A percentile compares a stretch with the other conserved stretches of the same genome.
Evolutionary conservation across 2,113 vertebrate species (phyloP).

Genomic region (Mormyrus lacerda): DNA sequence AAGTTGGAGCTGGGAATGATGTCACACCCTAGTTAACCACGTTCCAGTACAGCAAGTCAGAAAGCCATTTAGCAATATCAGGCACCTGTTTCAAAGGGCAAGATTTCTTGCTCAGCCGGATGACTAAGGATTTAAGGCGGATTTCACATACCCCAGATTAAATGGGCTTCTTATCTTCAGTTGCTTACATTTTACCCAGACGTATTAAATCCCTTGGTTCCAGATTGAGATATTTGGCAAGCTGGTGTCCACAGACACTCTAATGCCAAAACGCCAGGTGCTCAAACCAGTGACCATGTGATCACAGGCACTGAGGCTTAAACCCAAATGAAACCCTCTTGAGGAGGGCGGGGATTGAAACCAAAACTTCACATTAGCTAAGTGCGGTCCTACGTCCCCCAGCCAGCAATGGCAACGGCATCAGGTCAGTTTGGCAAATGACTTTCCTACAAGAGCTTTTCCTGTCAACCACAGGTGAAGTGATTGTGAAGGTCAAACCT

Average conservation of each 20-base stretch:
- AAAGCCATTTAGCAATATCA: background rate
- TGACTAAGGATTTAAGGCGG: background rate
- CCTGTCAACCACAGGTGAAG: background rate
- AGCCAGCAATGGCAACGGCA: background rate
- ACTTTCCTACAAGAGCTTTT: background rate
- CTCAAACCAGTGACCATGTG: background rate
- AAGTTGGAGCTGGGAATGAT: background rate
- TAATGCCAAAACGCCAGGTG: background rate
- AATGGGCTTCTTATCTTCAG: too few species aligned
- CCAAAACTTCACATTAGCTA: too few species aligned
- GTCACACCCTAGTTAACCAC: background rate
- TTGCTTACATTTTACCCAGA: too few species aligned
- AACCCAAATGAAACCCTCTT: background rate
- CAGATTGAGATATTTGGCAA: too few species aligned
- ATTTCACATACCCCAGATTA: too few species aligned
- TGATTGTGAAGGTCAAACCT: background rate
- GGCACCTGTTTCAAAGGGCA: background rate
- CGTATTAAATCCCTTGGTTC: too few species aligned
- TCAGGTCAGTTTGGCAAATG: background rate
- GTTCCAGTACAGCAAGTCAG: background rate
- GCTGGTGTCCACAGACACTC: too few species aligned
- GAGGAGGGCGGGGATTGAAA: too few species aligned
- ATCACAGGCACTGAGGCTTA: background rate
- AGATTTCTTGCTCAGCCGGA: background rate
- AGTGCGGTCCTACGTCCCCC: background rate